Evolutionary conservation across 2,113 vertebrate genomes (phyloP).

Genomic region (Perca flavescens): DNA sequence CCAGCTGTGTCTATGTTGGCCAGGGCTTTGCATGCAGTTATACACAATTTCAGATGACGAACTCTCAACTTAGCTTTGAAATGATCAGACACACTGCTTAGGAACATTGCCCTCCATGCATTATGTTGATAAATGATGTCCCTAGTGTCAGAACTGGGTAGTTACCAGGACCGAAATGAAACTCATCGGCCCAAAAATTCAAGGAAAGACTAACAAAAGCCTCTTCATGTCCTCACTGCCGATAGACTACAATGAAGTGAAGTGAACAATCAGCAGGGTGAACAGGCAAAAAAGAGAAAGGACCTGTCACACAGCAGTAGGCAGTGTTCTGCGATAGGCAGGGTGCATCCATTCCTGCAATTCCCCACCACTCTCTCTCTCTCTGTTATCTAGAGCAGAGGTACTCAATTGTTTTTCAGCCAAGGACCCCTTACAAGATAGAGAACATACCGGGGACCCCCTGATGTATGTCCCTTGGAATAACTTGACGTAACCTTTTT

Average conservation of each 20-base stretch:
- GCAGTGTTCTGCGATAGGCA: conserved; percentile 19
- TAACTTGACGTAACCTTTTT: no score
- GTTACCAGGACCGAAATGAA: not conserved
- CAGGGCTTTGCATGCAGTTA: no score
- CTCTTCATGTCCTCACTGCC: not conserved
- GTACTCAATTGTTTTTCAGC: no score
- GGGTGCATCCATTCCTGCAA: conserved; percentile 15
- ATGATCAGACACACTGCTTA: no score
- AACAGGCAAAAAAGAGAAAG: conserved; percentile 29
- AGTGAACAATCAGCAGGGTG: conserved; percentile 1
- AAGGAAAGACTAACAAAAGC: not conserved
- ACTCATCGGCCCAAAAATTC: not conserved
- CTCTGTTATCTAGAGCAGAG: conserved; percentile 9
- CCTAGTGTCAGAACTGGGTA: not conserved
- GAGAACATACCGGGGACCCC: no score
- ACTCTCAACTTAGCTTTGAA: no score
- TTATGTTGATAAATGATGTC: no score
- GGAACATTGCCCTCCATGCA: no score
- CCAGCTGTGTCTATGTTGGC: not conserved
- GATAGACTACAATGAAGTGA: conserved; percentile 1
- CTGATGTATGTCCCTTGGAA: no score
- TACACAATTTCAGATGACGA: no score
- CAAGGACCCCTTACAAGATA: no score
- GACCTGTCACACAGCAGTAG: conserved; percentile 32
- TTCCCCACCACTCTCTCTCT: conserved; percentile 7